Evolutionary conservation across 2,113 vertebrate genomes (phyloP), one percentile per base, ranked within the genome.

Genomic region (Gadus macrocephalus): DNA sequence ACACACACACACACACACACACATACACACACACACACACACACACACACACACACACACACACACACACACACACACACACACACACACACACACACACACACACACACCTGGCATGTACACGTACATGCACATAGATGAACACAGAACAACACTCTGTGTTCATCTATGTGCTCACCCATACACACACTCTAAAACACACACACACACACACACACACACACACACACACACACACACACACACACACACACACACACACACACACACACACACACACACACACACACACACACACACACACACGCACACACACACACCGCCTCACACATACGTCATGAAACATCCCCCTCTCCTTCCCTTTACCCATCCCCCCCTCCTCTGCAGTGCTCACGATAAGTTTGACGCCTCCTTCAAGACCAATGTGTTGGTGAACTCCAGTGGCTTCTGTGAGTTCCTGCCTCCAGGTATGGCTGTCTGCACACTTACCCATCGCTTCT

Each of bases 341-440:
- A 80, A 17, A 72, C 22, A 20, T 35, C 58, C 71, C 42, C 77
- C 15, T 65, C 0, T 68, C 61, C 53, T 12, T 19, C 25, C 25
- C 25, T 25, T 25, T 25, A 25, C 25, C 25, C 25, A 25, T 25
- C 25, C 25, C 25, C 25, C 25, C 25, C 42, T 49, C 42, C 42
- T 49, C 42, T 49, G 42, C 77, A 94, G 93, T 49, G 93, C 91
- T 77, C 91, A 93, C 53, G 91, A 93, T 63, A 90, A 93, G 31
- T 94, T 94, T 71, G 93, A 93, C 58, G 91, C 92, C 19, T 92
- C 91, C 60, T 93, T 91, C 77, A 93, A 94, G 80, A 90, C 91
- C 64, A 90, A 93, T 19, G 86, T 93, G 53, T 77, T 93, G 74
- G 92, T 93, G 5, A 94, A 93, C 78, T 93, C 93, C 71, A 93